Base-by-base conservation (phyloP, 2,888 invertebrate genomes). In the Desoria tigrina region DNA sequence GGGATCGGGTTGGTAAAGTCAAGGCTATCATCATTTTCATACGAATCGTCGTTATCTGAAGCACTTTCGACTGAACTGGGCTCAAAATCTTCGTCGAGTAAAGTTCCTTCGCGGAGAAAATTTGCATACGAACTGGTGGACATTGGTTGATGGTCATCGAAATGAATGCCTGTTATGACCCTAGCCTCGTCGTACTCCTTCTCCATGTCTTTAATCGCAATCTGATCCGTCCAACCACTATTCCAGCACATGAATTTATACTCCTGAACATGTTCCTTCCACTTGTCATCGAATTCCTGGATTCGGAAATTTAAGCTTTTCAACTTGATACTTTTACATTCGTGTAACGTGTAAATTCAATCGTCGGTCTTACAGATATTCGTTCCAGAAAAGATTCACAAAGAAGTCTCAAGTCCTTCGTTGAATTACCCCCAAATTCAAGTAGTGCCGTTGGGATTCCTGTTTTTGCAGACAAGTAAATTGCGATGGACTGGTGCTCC, bases 211-310 rank as follows among this genome's bases (percentile, higher is more conserved):
- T 50, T 32, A 21, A 55, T 49, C 2, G 63, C 53, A 1, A 63
- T 49, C 11, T 53, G 49, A 4, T 50, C 67, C 21, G 63, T 61
- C 70, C 70, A 70, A 11, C 57, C 62, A 56, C 67, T 67, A 42
- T 70, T 70, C 54, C 61, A 70, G 4, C 37, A 18, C 6, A 67
- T 54, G 42, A 70, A 70, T 23, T 70, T 55, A 27, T 66, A 63
- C 53, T 70, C 60, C 51, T 60, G 56, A 54, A 70, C 49, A 2
- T 65, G 65, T 21, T 70, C 67, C 14, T 53, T 39, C 67, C 67
- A 70, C 9, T 62, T 27, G 9, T 67, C 61, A 37, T 67, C 63
- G 49, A 60, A 65, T 54, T 59, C 63, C 70, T 70, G 23, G 7
- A 37, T 37, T 16, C 11, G 11, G 11, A 24, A 26, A 59, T 23